These are phyloP conservation scores for Macaria liturata DNA, from an alignment of 2,888 invertebrate genomes.

Conservation along the genomic window DNA sequence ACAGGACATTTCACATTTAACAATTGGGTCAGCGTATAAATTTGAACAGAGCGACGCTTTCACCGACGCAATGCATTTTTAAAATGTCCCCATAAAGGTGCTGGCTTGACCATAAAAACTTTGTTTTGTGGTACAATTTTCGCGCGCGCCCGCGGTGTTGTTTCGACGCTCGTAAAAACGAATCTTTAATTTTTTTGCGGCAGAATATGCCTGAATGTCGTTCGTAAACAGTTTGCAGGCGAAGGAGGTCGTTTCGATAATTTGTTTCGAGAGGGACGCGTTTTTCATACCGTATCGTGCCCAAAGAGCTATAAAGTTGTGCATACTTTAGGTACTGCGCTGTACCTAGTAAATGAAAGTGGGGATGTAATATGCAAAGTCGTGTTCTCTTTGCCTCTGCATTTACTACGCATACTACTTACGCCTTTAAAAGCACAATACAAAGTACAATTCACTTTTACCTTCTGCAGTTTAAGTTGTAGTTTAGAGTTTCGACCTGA, in stretches of 20 bases:
- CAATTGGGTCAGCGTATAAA: slow-evolving; percentile 52
- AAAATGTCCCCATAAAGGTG: slow-evolving; percentile 36
- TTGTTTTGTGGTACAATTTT: slow-evolving; percentile 27
- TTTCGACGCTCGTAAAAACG: slow-evolving; percentile 20
- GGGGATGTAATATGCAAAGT: too few relatives aligned
- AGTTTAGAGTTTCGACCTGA: too few relatives aligned
- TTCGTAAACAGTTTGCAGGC: slow-evolving; percentile 15
- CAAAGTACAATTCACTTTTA: too few relatives aligned
- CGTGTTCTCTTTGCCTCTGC: too few relatives aligned
- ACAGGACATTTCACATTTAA: slow-evolving; percentile 38
- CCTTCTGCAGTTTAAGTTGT: too few relatives aligned
- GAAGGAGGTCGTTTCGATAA: slow-evolving; percentile 1
- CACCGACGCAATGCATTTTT: slow-evolving; percentile 41
- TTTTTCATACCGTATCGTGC: neutral
- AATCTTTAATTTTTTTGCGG: slow-evolving; percentile 27
- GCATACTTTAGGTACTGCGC: too few relatives aligned
- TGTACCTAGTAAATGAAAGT: too few relatives aligned
- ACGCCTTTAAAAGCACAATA: too few relatives aligned
- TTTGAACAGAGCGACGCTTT: slow-evolving; percentile 42
- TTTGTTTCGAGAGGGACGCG: neutral
- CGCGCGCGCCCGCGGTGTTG: slow-evolving; percentile 12
- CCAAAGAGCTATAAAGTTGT: too few relatives aligned
- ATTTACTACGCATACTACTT: too few relatives aligned
- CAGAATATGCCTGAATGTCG: slow-evolving; percentile 7
- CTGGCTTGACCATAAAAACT: slow-evolving; percentile 30